A percentile compares a stretch with the other conserved stretches of the same genome.
These are phyloP conservation scores for Platycercus adscitus DNA, from an alignment of 2,113 vertebrate species.

Conservation along the genomic window DNA sequence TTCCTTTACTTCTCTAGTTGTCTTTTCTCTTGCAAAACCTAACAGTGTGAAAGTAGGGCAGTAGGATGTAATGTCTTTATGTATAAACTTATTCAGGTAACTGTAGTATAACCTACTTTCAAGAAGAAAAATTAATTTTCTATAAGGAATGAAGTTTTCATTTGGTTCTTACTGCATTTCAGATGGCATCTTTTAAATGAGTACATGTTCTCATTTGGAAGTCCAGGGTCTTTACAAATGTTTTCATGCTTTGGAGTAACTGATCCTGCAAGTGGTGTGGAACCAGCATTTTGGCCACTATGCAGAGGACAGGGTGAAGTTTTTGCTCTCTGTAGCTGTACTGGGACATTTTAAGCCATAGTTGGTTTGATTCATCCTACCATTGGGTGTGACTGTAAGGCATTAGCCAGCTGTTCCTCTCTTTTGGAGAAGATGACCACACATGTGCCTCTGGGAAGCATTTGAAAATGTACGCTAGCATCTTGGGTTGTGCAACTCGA, in stretches of 20 bases:
- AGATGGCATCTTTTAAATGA: conserved; percentile 12
- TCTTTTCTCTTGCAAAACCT: neutral
- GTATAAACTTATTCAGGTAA: neutral
- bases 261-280: neutral
- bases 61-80: neutral
- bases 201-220: neutral
- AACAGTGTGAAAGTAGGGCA: neutral
- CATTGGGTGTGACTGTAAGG: neutral
- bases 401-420: neutral
- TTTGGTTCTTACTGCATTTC: neutral
- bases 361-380: neutral
- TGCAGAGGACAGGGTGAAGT: neutral
- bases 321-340: neutral
- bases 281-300: neutral
- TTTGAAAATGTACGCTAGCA: neutral
- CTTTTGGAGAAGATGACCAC: neutral
- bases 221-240: neutral
- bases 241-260: neutral
- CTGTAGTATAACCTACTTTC: conserved; percentile 19
- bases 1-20: neutral
- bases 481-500: neutral
- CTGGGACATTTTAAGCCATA: neutral
- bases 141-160: neutral
- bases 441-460: neutral
- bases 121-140: conserved; percentile 27